phyloP scores from a whole-genome alignment of 1,140 invertebrate genomes.

The roundworm (Caenorhabditis elegans) region DNA sequence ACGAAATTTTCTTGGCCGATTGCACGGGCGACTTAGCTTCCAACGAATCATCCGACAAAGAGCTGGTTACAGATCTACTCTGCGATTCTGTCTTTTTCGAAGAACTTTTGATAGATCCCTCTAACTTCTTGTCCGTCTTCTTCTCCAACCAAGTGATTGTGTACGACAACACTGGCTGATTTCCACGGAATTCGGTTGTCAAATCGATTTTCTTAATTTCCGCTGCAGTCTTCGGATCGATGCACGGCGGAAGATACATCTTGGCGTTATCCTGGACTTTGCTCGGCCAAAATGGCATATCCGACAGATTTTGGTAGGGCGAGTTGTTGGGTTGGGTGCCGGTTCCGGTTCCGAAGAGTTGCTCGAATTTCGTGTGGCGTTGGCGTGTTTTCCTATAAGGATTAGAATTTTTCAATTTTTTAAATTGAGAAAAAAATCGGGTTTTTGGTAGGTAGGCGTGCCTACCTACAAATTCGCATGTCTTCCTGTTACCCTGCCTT shows the following conservation, averaged over 20 bases:
- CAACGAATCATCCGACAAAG: not conserved
- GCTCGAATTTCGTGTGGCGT: too few relatives aligned
- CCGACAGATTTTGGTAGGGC: not conserved
- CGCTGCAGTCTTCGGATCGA: not conserved
- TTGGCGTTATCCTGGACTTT: not conserved
- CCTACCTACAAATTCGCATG: too few relatives aligned
- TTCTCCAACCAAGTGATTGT: not conserved
- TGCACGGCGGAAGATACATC: not conserved
- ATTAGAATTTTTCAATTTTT: too few relatives aligned
- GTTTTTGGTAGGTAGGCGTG: too few relatives aligned
- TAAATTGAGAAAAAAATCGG: too few relatives aligned
- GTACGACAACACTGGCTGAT: not conserved
- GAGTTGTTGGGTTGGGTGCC: too few relatives aligned
- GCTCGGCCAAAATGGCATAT: not conserved
- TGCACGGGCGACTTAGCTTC: not conserved
- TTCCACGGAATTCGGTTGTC: not conserved
- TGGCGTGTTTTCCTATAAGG: too few relatives aligned
- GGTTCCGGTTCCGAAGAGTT: too few relatives aligned
- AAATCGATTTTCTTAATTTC: not conserved
- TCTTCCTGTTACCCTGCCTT: too few relatives aligned
- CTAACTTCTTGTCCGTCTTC: not conserved
- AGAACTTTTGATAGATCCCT: too few relatives aligned
- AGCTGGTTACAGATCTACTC: too few relatives aligned
- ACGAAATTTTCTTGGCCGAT: not conserved
- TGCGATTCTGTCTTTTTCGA: not conserved